These are phyloP conservation scores for Elgaria multicarinata DNA, from an alignment of 2,113 vertebrate genomes.

Conservation along the genomic window DNA sequence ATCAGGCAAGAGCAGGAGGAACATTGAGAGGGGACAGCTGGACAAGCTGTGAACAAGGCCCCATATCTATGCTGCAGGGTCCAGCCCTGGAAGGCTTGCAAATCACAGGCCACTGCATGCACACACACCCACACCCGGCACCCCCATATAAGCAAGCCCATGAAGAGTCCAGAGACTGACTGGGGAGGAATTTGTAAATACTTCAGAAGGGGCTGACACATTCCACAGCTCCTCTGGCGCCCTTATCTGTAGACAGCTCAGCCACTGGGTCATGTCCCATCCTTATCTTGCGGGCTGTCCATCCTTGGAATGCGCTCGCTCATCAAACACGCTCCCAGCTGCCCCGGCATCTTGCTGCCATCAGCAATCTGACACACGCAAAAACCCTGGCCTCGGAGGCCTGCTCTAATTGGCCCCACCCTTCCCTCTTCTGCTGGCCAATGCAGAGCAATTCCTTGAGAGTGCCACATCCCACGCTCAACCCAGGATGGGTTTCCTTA, in stretches of 20 bases:
- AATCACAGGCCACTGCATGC: background rate
- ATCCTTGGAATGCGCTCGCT: background rate
- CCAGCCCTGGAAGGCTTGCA: background rate
- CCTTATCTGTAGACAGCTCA: constrained; percentile 41
- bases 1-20: background rate
- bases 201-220: constrained; percentile 34
- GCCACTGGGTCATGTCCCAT: background rate
- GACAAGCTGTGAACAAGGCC: background rate
- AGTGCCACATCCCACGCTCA: constrained; percentile 18
- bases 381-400: constrained; percentile 46
- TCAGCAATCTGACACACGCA: constrained; percentile 39
- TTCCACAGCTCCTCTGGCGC: background rate
- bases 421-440: background rate
- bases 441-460: background rate
- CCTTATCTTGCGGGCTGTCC: constrained; percentile 26
- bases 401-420: constrained; percentile 46
- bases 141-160: background rate
- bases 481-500: background rate
- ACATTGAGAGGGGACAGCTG: background rate
- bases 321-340: background rate
- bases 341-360: constrained; percentile 25
- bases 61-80: background rate
- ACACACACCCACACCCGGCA: background rate
- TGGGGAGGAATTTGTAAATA: background rate
- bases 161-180: background rate